Base-by-base conservation (phyloP, 2,888 invertebrate genomes). In the Hetaerina titia region DNA sequence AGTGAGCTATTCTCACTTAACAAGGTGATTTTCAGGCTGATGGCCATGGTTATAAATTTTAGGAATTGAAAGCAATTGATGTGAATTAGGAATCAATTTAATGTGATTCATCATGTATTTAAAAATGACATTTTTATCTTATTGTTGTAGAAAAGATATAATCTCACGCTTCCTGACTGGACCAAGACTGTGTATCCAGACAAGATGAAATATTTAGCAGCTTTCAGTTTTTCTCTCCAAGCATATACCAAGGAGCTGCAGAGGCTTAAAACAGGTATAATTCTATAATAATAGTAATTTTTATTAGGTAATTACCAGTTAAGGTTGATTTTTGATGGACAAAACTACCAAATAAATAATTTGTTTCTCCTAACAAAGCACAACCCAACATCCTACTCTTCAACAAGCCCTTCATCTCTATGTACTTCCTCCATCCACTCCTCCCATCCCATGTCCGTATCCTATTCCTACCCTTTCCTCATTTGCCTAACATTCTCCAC, bases 241-340 rank as follows among this genome's bases (percentile, higher is more conserved):
- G 97, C 97, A 0, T 97, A 97, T 96, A 98, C 97, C 56, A 97
- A 97, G n/a, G 97, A 97, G 96, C 96, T 98, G 96, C 97, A 97
- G 95, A 97, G 97, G 96, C 96, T 98, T n/a, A 98, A 97, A 96
- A 97, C 97, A 95, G 97, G 97, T 96, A 96, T 95, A 95, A 19
- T 17, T 13, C 22, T 13, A 69, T 69, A 69, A 19, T 6, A 31
- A 5, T 31, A 31, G 2, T 25, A 11, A 19, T 31, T 81, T 2
- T 81, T 7, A 81, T 81, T 81, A 4, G 13, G 2, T 2, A 45
- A 2, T 4, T 45, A 45, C 45, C 45, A 45, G 45, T 45, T 45
- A 45, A 2, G 45, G 45, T 45, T 2, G 45, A 4, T 45, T 45
- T 45, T 45, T 45, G 45, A 45, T 45, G 45, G 45, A 45, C 45